Base-by-base conservation (phyloP, 2,797 vertebrate species). In the Xenops minutus region DNA sequence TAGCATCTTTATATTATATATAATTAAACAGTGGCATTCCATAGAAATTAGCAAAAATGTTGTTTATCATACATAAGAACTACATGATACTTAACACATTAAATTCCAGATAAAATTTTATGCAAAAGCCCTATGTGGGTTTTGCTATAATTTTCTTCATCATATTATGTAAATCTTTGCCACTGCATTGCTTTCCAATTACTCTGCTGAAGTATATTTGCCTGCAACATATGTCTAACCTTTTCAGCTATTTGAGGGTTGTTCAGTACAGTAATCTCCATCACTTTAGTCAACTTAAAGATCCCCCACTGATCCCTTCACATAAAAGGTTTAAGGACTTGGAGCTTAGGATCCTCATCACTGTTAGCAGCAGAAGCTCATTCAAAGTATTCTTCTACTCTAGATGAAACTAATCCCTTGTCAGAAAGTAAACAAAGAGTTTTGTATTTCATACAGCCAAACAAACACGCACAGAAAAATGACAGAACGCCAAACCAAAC, bases 261-360 rank as follows among this genome's bases (percentile, higher is more conserved):
- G 75, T 49, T 92, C 2, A 0, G 4, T 66, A 62, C 19, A 34
- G 23, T 89, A 91, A 93, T 81, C 77, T 81, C 55, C 81, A 89
- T 62, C 81, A 93, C 44, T 93, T 89, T 85, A 91, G 72, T 75
- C 64, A 95, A 77, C 3, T 86, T 91, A 63, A 89, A 78, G 95
- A 80, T 55, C 68, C n/a, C n/a, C 27, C 58, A 85, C 46, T 89
- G 93, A 96, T 89, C 87, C 78, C 75, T 83, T 72, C 66, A 30
- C 46, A 66, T 92, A 94, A 95, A 91, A 83, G 84, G 68, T 92
- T 96, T 96, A 96, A 85, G 77, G 85, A 89, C 39, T 89, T 55
- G 39, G 49, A 82, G 87, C n/a, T 94, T 55, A 88, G 81, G 82
- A 85, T 80, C 72, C 44, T 87, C 24, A 69, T 85, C 68, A 66